Evolutionary conservation across 2,113 vertebrate genomes (phyloP), one percentile per base, ranked within the genome.

Genomic region (Tapirus terrestris): DNA sequence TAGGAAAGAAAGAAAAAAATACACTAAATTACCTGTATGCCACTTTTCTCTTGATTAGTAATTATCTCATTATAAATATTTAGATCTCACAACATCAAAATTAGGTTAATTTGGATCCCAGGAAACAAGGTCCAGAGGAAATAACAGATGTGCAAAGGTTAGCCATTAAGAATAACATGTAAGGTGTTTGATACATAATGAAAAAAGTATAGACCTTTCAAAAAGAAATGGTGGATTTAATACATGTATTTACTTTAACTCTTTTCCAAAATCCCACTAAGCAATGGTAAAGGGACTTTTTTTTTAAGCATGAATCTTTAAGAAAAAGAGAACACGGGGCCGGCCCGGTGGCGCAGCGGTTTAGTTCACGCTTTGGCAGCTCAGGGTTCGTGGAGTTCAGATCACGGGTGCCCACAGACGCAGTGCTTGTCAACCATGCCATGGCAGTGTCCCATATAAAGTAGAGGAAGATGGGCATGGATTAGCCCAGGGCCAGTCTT

Each of bases 1-100:
- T 58, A 77, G 21, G 18, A 79, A 67, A 97, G 72, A 95, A 83
- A 75, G 33, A 36, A 81, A 89, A 27, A 89, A 67, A 76, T 43
- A 77, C 13, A 89, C 11, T 75, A 92, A 95, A 60, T 75, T 87
- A 68, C 1, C 25, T 73, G 36, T 67, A 91, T 80, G n/a, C 27
- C 48, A 93, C 65, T 88, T 95, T 93, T 65, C 27, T 84, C 60
- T 89, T 92, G 23, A 92, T 94, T 33, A 53, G 39, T 75, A 87
- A 76, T 83, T 36, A 89, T 33, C 31, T 93, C 9, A 68, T 51
- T 82, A 77, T 21, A 76, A 61, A 56, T 31, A 89, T 36, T 91
- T 82, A 95, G 31, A 95, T 73, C 33, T 93, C 72, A 60, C 18
- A 94, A 94, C 36, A 85, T 82, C 27, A 93, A 84, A 94, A 89